Percentiles rank a stretch among this genome's conserved stretches.
phyloP scores from a whole-genome alignment of 37 sponge, comb jelly and placozoan genomes.

The Axinella damicornis region DNA sequence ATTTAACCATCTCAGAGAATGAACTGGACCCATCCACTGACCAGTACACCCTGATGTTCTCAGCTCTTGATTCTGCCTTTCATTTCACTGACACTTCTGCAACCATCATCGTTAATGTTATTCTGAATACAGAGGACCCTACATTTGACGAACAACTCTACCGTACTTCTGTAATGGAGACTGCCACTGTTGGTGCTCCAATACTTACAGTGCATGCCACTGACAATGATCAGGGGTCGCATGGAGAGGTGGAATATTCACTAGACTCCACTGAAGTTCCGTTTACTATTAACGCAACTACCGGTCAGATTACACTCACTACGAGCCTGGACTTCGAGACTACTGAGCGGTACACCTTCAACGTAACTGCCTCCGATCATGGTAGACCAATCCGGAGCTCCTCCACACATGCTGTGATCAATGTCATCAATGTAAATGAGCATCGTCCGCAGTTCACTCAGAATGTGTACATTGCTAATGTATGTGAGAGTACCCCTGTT shows the following conservation, averaged over 20 bases:
- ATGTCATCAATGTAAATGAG: slow-evolving; percentile 52
- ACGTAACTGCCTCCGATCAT: slow-evolving; percentile 41
- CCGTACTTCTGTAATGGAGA: slow-evolving; percentile 32
- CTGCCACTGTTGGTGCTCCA: not conserved
- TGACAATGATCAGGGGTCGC: slow-evolving; percentile 42
- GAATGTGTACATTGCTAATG: not conserved
- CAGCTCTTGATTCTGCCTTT: slow-evolving; percentile 15
- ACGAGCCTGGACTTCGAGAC: slow-evolving; percentile 47
- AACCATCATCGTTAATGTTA: slow-evolving; percentile 21
- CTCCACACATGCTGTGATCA: not conserved
- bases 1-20: slow-evolving; percentile 23
- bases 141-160: slow-evolving; percentile 43
- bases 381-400: not conserved
- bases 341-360: not conserved
- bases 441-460: slow-evolving; percentile 18
- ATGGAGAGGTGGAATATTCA: slow-evolving; percentile 46
- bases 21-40: not conserved
- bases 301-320: slow-evolving; percentile 34
- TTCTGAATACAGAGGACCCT: slow-evolving; percentile 37
- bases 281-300: slow-evolving; percentile 25
- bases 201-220: slow-evolving; percentile 52
- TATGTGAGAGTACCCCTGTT: slow-evolving; percentile 58
- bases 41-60: slow-evolving; percentile 4
- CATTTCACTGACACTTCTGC: slow-evolving; percentile 11
- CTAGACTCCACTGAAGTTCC: not conserved